phyloP scores from a whole-genome alignment of 2,797 vertebrate species.

The Gila robusta region DNA sequence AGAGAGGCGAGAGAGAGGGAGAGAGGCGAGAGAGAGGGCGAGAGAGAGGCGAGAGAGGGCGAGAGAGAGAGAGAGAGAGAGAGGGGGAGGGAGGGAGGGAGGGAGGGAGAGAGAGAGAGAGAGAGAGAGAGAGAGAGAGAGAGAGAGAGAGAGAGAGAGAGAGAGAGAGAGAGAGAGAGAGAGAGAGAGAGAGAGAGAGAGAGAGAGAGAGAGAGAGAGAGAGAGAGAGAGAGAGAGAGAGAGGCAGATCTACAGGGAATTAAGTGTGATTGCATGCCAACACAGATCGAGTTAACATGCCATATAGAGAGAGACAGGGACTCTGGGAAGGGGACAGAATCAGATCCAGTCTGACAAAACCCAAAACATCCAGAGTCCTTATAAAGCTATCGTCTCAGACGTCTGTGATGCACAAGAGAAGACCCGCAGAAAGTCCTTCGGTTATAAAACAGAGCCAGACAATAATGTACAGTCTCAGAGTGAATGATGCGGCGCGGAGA shows the following conservation, averaged over 20 bases:
- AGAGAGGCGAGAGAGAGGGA: not conserved
- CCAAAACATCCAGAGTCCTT: constrained; percentile 39
- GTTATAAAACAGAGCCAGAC: too few relatives aligned
- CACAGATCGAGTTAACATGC: constrained; percentile 89
- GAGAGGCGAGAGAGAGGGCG: not conserved
- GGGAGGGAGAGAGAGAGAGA: not conserved
- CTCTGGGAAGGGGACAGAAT: constrained; percentile 84
- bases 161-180: not conserved
- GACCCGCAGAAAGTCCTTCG: constrained; percentile 5
- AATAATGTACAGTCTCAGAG: too few relatives aligned
- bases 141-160: not conserved
- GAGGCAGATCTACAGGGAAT: not conserved
- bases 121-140: not conserved
- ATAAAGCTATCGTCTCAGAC: constrained; percentile 1
- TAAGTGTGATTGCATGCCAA: constrained; percentile 75
- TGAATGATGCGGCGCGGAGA: too few relatives aligned
- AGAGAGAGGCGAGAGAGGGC: not conserved
- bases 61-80: not conserved
- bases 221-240: not conserved
- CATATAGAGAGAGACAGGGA: constrained; percentile 79
- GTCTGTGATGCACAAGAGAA: constrained; percentile 17
- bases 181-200: not conserved
- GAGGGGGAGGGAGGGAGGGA: not conserved
- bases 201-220: not conserved
- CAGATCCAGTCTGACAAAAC: constrained; percentile 45